Base-by-base conservation (phyloP, 2,113 vertebrate genomes). In the Arenaria interpres region DNA sequence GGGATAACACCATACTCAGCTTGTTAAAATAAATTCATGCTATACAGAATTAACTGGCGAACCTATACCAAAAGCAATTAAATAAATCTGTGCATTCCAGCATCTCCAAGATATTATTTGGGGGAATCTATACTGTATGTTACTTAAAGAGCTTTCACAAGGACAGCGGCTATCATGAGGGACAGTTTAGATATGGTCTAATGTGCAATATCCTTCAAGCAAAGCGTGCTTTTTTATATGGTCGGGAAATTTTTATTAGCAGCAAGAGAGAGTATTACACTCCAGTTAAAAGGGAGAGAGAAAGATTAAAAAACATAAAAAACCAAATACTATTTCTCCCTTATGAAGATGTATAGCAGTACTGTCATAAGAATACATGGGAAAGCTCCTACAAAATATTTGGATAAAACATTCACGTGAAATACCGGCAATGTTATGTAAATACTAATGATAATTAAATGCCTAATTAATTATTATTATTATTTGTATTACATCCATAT, bases 201-300 rank as follows among this genome's bases (percentile, higher is more conserved):
- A 80, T 24, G 10, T 21, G 57, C 20, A 76, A 69, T 23, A 37
- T n/a, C 69, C 62, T 93, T 79, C 79, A 87, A 56, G 24, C 53
- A 94, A 91, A 93, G 24, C 95, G 54, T 95, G 57, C 43, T 71
- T 96, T 97, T 95, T 97, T 93, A 97, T 95, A 96, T 59, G 45
- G 77, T 14, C 95, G 75, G 72, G 87, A 90, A 98, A 92, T 68
- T 27, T 35, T 90, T 87, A 95, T 83, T 89, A 95, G 86, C 56
- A 96, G 60, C 95, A 93, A 97, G 89, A 90, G 39, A 96, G 46
- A 96, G 87, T 85, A 95, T 94, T 94, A 82, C 68, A 72, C 83
- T 96, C 60, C 86, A 79, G 15, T 51, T 96, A 94, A 96, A 76
- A 93, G 64, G 97, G 33, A 96, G 57, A 93, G 35, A 85, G 46